These are phyloP conservation scores for Catalaphyllia jardinei DNA, from an alignment of 64 coral and sea anemone species.

Conservation along the genomic window DNA sequence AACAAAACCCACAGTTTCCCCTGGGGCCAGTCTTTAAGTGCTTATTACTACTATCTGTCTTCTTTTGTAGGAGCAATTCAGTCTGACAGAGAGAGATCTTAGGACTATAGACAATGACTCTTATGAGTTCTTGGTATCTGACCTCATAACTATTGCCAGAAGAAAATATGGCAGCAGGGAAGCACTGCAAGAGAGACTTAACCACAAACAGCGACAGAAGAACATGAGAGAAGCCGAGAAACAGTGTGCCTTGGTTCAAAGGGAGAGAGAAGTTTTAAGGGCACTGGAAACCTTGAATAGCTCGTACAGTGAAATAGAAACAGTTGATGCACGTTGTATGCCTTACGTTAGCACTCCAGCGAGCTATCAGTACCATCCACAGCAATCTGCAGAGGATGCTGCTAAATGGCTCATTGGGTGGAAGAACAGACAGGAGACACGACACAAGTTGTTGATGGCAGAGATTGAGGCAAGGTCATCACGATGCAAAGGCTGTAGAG, in stretches of 20 bases:
- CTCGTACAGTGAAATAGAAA: constrained; percentile 89
- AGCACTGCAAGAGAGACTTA: constrained; percentile 83
- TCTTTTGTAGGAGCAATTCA: constrained; percentile 92
- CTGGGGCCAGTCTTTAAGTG: too few relatives aligned
- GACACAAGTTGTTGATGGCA: constrained; percentile 80
- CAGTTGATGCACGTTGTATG: constrained; percentile 95
- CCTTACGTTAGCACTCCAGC: constrained; percentile 94
- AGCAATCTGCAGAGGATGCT: constrained; percentile 92
- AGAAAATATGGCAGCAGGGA: constrained; percentile 85
- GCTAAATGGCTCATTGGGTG: constrained; percentile 98
- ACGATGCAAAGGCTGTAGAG: constrained; percentile 91
- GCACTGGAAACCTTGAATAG: constrained; percentile 79
- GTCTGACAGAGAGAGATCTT: constrained; percentile 95
- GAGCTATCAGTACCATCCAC: constrained; percentile 84
- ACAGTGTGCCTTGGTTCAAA: constrained; percentile 82
- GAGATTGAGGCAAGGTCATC: constrained; percentile 85
- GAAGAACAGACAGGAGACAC: constrained; percentile 95
- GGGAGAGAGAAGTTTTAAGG: constrained; percentile 84
- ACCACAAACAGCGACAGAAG: constrained; percentile 77
- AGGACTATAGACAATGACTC: constrained; percentile 87
- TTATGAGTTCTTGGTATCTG: constrained; percentile 94
- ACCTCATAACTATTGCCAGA: constrained; percentile 93
- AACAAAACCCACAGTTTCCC: too few relatives aligned
- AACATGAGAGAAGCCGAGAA: constrained; percentile 92
- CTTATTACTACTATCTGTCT: background rate